Base-by-base conservation (phyloP, 2,888 invertebrate genomes). In the Meta bourneti region DNA sequence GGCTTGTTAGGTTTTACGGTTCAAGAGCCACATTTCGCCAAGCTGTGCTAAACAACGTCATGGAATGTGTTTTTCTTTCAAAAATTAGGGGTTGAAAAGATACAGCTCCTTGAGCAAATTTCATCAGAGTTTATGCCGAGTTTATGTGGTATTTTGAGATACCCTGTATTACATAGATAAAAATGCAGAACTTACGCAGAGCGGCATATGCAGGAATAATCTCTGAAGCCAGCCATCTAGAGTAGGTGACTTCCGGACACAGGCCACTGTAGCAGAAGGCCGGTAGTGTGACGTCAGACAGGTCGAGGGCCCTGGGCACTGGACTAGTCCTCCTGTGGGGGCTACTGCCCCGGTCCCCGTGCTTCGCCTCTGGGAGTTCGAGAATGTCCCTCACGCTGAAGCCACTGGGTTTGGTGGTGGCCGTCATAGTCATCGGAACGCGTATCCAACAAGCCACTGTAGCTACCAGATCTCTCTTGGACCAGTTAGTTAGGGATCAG, bases 301-400 rank as follows among this genome's bases (percentile, higher is more conserved):
- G 84, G 86, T 91, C 92, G 78, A 84, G 79, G 8, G 89, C 82
- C 81, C 75, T 79, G 8, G 88, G 79, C 54, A 74, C 54, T 16
- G 61, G 61, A n/a, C 90, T 78, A 7, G 72, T 69, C 80, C 84
- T 70, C 11, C 48, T 20, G 34, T 70, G 54, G 13, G 82, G 52
- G 20, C 54, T 88, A 34, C 69, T 61, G 9, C 71, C 69, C 6
- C 7, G 8, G 20, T 77, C 16, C 34, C 34, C 34, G 34, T 34
- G 34, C 16, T 93, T 93, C 19, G 72, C 91, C n/a, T 93, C 97
- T 94, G 98, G 98, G 94, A 98, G 96, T 94, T 98, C 98, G 94
- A 98, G 96, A 94, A 98, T 98, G 95, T 98, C 98, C 94, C 98
- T 97, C 94, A 98, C 98, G 94, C 98, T 98, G 95, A 98, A 98